Base-by-base conservation (phyloP, 2,888 invertebrate species). In the Hofmannophila pseudospretella region DNA sequence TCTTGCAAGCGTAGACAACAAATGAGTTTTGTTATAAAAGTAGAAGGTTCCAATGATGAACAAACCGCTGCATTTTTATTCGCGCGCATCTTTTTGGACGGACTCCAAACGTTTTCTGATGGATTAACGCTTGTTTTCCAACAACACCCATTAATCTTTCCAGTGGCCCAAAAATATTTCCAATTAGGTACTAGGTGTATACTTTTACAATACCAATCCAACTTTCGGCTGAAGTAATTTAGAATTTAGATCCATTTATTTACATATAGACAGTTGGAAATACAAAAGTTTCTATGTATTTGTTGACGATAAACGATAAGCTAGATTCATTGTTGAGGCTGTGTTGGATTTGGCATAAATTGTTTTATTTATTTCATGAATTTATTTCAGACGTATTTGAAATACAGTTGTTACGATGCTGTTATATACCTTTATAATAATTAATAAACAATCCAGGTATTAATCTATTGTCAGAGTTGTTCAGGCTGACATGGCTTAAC, bases 21-120 rank as follows among this genome's bases (percentile, higher is more conserved):
- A 41, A 41, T 28, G 22, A 47, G 42, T 33, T 42, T 38, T 44
- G 47, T 44, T 44, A 44, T 42, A 39, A 34, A 51, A 42, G 40
- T 28, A 45, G 44, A 16, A 16, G 35, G 42, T 47, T 49, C 44
- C 37, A 45, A 47, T 51, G 39, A 52, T 53, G 34, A 49, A 52
- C 48, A 51, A 42, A 54, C 45, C 37, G 39, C 36, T 43, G 42
- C 38, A 50, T 58, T 54, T 57, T 49, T 46, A 51, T 47, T 29
- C 39, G 36, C 36, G 26, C 47, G 44, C 41, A 39, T 37, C 39
- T 59, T 40, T 52, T 67, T 70, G 66, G 67, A 61, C 39, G 36
- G 34, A 41, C 35, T 66, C 70, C 68, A 67, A 65, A 49, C 44
- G 51, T 61, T 60, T 55, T 51, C 47, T 55, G 58, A 66, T 62